phyloP scores from a whole-genome alignment of 2,888 invertebrate genomes.

The Cactoblastis cactorum region DNA sequence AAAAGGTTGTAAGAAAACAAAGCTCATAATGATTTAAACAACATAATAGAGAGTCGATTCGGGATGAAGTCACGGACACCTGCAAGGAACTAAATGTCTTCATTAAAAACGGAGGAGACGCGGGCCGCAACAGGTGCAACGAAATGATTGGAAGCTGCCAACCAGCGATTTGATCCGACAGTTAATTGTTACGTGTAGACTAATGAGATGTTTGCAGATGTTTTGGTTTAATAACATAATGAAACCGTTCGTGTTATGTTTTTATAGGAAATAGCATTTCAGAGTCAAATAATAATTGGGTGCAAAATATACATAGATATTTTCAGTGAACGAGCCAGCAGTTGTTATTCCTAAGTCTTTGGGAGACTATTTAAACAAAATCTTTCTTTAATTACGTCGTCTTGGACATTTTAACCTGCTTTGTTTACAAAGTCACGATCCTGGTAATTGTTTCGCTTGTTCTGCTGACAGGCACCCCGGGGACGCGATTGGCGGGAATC shows the following conservation, averaged over 20 bases:
- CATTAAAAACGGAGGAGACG: slow-evolving; percentile 65
- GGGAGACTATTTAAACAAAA: slow-evolving; percentile 31
- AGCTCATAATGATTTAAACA: slow-evolving; percentile 74
- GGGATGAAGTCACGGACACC: slow-evolving; percentile 55
- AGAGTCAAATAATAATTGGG: no score
- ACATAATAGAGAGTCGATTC: slow-evolving; percentile 62
- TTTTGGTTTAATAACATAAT: slow-evolving; percentile 26
- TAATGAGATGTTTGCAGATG: slow-evolving; percentile 32
- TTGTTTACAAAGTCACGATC: slow-evolving; percentile 58
- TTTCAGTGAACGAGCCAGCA: not conserved
- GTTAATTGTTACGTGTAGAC: slow-evolving; percentile 30
- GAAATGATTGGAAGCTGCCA: slow-evolving; percentile 49
- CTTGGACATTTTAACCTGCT: slow-evolving; percentile 37
- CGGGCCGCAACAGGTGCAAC: slow-evolving; percentile 58
- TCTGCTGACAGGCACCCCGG: slow-evolving; percentile 62
- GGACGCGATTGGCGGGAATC: slow-evolving; percentile 63
- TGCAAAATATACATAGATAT: no score
- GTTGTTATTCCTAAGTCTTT: slow-evolving; percentile 13
- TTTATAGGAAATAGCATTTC: not conserved
- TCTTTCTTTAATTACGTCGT: slow-evolving; percentile 51
- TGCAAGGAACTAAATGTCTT: slow-evolving; percentile 70
- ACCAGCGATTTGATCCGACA: slow-evolving; percentile 32
- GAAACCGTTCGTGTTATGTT: slow-evolving; percentile 5
- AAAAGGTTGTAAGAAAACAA: slow-evolving; percentile 70
- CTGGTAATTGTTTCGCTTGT: slow-evolving; percentile 65